These are phyloP conservation scores for Nycteola revayana DNA, from an alignment of 2,888 invertebrate species.

Conservation along the genomic window DNA sequence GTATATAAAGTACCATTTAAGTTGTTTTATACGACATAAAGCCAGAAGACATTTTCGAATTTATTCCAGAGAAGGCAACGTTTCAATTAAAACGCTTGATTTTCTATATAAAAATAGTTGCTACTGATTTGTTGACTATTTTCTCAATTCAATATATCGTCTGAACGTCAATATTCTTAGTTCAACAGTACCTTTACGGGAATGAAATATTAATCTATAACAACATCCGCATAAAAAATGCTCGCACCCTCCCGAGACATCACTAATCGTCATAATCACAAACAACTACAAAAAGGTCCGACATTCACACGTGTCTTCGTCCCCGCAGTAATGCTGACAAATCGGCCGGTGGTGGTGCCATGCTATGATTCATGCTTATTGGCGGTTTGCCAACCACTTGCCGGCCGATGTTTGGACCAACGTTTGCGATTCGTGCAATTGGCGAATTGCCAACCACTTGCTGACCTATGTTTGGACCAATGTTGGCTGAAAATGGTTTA, in stretches of 20 bases:
- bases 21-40: no score
- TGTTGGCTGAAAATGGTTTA: slow-evolving; percentile 18
- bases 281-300: slow-evolving; percentile 17
- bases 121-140: no score
- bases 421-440: slow-evolving; percentile 46
- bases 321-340: slow-evolving; percentile 65
- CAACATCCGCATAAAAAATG: no score
- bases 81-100: no score
- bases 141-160: no score
- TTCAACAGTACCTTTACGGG: no score
- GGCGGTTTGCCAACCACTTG: slow-evolving; percentile 59
- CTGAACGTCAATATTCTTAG: no score
- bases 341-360: slow-evolving; percentile 61
- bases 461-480: slow-evolving; percentile 35
- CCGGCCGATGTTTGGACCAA: slow-evolving; percentile 35
- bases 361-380: slow-evolving; percentile 68
- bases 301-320: slow-evolving; percentile 31
- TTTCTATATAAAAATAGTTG: no score
- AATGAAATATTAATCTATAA: neutral
- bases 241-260: neutral
- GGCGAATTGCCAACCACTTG: slow-evolving; percentile 59
- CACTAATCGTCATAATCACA: neutral
- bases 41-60: no score
- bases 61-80: no score
- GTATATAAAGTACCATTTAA: no score